Conservation (phyloP, 1,140 invertebrate genomes). For the Drosophila repleta region DNA sequence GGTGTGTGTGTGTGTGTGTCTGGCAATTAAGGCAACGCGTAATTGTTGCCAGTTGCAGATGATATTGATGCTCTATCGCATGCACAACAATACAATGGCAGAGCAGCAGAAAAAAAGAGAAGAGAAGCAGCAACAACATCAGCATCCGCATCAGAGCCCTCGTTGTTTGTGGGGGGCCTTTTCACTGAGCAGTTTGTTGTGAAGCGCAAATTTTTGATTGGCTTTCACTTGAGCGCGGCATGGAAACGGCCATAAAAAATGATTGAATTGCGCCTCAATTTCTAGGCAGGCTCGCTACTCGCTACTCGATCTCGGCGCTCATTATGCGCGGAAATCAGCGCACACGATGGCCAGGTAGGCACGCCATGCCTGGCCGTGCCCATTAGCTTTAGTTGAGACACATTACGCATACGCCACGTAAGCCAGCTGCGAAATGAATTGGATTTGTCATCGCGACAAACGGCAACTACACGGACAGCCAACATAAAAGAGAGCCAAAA, state of each 20-base stretch:
- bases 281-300: conserved; percentile 26
- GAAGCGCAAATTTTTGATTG: conserved; percentile 73
- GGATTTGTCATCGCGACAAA: conserved; percentile 67
- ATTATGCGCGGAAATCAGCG: conserved; percentile 55
- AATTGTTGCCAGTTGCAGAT: conserved; percentile 77
- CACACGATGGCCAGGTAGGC: neutral
- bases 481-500: neutral
- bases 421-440: conserved; percentile 66
- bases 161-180: conserved; percentile 28
- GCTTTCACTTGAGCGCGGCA: conserved; percentile 55
- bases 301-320: conserved; percentile 15
- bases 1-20: conserved; percentile 28
- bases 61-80: conserved; percentile 53
- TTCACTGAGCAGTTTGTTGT: conserved; percentile 68
- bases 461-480: conserved; percentile 39
- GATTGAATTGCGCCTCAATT: conserved; percentile 67
- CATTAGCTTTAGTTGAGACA: conserved; percentile 74
- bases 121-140: neutral
- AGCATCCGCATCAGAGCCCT: conserved; percentile 24
- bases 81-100: conserved; percentile 22
- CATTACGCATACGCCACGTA: conserved; percentile 76
- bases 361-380: conserved; percentile 21
- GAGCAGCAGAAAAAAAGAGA: conserved; percentile 5
- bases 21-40: conserved; percentile 77
- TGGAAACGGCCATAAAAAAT: conserved; percentile 51